Conservation (phyloP, 2,797 vertebrate species). For the Sphenopsis melanotis region DNA sequence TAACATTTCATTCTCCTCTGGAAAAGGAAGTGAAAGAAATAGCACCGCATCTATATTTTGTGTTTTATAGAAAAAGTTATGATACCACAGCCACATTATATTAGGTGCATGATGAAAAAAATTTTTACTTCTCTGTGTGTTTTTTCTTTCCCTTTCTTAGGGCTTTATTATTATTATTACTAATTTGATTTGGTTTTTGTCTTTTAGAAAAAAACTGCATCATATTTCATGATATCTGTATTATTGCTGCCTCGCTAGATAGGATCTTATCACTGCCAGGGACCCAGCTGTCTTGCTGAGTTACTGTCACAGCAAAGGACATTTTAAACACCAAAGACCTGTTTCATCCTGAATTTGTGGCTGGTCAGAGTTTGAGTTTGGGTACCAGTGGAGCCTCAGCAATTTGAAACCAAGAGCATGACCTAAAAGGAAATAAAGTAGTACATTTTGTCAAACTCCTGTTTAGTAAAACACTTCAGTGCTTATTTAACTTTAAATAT, state of each 20-base stretch:
- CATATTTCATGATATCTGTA: fast-evolving
- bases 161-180: neutral
- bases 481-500: constrained; percentile 5
- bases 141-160: neutral
- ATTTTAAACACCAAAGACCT: neutral
- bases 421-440: neutral
- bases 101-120: neutral
- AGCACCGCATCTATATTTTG: neutral
- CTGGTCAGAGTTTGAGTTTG: neutral
- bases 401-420: neutral
- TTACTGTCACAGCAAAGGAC: neutral
- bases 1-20: neutral
- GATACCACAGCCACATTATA: neutral
- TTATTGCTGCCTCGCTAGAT: neutral
- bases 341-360: neutral
- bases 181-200: neutral
- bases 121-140: neutral
- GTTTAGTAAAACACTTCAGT: neutral
- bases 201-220: neutral
- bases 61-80: neutral
- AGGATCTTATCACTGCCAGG: neutral
- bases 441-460: neutral
- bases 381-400: neutral
- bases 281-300: neutral
- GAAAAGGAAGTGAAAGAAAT: neutral